Conservation (phyloP, 1,140 invertebrate genomes). For the Drosophila funebris region DNA sequence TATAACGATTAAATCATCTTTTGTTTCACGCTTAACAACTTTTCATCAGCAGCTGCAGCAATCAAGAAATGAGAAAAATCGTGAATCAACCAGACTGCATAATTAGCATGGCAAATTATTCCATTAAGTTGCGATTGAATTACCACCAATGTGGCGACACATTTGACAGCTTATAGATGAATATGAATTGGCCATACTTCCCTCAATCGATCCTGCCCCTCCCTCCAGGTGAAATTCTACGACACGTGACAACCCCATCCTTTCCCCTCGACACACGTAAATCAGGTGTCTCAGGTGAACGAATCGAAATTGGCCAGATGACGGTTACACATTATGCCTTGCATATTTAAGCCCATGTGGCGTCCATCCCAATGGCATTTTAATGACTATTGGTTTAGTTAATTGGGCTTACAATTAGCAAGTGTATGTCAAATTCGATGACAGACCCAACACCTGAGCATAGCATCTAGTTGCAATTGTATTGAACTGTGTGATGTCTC, state of each 20-base stretch:
- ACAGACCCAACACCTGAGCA: slow-evolving; percentile 13
- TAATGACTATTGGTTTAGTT: slow-evolving; percentile 64
- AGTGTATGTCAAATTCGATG: slow-evolving; percentile 40
- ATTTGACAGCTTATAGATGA: slow-evolving; percentile 34
- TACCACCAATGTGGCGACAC: slow-evolving; percentile 43
- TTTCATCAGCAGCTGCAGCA: slow-evolving; percentile 32
- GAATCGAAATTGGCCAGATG: slow-evolving; percentile 45
- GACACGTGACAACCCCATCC: background rate
- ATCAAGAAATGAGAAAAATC: background rate
- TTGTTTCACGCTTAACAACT: slow-evolving; percentile 37
- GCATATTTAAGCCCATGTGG: slow-evolving; percentile 61
- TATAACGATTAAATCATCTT: slow-evolving; percentile 71
- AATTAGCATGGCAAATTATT: slow-evolving; percentile 63
- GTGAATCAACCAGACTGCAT: slow-evolving; percentile 29
- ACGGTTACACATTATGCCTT: slow-evolving; percentile 59
- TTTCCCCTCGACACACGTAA: no score
- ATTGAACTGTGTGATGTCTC: background rate
- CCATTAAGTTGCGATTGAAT: slow-evolving; percentile 70
- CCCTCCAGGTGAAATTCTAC: background rate
- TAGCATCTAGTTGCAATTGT: background rate
- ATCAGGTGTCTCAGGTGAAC: background rate
- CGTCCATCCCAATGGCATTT: slow-evolving; percentile 57
- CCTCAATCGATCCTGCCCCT: background rate
- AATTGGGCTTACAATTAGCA: slow-evolving; percentile 69
- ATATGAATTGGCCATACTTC: slow-evolving; percentile 7